Evolutionary conservation across 2,797 vertebrate species (phyloP).

Genomic region (Gila robusta): DNA sequence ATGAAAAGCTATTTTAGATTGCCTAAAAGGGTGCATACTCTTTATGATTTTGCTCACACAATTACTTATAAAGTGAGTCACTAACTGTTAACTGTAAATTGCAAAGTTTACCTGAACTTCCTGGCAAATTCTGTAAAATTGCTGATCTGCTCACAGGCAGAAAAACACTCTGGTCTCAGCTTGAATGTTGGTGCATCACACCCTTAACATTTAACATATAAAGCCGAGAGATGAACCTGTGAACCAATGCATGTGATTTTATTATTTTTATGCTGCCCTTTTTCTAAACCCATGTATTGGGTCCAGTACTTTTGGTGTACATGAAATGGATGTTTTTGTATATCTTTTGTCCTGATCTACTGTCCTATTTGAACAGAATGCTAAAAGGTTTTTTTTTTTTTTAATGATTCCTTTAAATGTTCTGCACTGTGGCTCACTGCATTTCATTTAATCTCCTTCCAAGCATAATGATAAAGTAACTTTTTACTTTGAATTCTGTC

Average conservation of each 20-base stretch:
- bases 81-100: not conserved
- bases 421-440: not conserved
- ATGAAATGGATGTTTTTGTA: not conserved
- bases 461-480: not conserved
- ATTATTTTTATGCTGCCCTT: not conserved
- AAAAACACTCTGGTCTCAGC: not conserved
- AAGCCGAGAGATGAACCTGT: not conserved
- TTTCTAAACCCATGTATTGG: not conserved
- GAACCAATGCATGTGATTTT: not conserved
- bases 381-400: not conserved
- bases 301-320: not conserved
- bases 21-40: not conserved
- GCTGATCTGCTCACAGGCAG: constrained; percentile 2
- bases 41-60: not conserved
- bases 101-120: not conserved
- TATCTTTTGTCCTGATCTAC: not conserved
- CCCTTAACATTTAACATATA: constrained; percentile 7
- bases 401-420: not conserved
- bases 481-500: constrained; percentile 2
- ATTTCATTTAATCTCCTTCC: not conserved
- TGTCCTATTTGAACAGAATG: not conserved
- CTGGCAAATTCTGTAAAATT: constrained; percentile 8
- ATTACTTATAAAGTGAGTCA: constrained; percentile 8
- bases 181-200: not conserved
- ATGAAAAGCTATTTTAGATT: constrained; percentile 23